Evolutionary conservation across 64 coral and sea anemone genomes (phyloP).

Genomic region (Montipora foliosa): DNA sequence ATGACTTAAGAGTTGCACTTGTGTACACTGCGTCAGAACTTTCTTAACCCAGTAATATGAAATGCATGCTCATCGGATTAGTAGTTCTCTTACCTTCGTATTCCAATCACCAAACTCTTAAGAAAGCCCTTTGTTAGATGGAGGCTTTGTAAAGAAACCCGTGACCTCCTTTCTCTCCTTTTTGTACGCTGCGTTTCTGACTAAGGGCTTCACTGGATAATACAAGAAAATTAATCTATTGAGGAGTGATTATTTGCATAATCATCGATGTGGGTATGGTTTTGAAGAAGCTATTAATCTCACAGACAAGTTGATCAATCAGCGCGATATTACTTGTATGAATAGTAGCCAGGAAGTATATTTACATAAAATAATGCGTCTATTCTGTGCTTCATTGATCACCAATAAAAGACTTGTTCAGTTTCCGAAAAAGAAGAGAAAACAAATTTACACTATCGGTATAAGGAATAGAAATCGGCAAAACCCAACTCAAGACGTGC

Average conservation of each 20-base stretch:
- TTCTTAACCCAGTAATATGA: background rate
- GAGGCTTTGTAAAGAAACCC: background rate
- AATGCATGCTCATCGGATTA: background rate
- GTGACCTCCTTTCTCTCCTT: background rate
- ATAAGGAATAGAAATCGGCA: background rate
- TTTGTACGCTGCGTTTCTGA: background rate
- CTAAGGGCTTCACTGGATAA: conserved; percentile 3
- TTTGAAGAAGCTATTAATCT: conserved; percentile 57
- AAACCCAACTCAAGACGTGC: background rate
- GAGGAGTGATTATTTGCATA: conserved; percentile 50
- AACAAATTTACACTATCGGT: background rate
- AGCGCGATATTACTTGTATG: conserved; percentile 39
- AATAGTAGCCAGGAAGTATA: conserved; percentile 48
- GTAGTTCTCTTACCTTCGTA: background rate
- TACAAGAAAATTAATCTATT: conserved; percentile 29
- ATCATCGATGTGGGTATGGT: conserved; percentile 21
- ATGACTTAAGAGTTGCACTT: background rate
- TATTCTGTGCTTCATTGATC: conserved; percentile 6
- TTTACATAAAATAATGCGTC: conserved; percentile 28
- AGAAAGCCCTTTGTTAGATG: background rate
- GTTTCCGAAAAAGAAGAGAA: background rate
- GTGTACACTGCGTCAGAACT: background rate
- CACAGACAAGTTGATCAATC: conserved; percentile 50
- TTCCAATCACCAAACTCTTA: background rate
- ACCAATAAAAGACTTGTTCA: conserved; percentile 4